Conservation (phyloP, 2,113 vertebrate genomes). For the Aegotheles bennettii region DNA sequence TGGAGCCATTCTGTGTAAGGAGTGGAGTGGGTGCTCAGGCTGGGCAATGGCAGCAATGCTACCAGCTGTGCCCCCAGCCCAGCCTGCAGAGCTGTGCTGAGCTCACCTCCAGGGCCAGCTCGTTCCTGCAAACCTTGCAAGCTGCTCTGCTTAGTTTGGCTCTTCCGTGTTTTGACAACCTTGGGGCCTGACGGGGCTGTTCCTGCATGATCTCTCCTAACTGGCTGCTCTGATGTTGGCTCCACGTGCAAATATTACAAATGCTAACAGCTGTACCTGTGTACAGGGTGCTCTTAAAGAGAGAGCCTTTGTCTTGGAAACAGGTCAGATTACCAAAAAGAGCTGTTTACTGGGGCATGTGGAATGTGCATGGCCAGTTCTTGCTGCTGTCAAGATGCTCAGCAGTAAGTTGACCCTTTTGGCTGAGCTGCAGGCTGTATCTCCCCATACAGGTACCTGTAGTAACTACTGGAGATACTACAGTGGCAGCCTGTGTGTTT, state of each 20-base stretch:
- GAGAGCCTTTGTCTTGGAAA: not conserved
- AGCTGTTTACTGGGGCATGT: not conserved
- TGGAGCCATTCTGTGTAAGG: rapidly evolving
- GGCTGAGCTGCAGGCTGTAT: not conserved
- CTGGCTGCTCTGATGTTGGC: not conserved
- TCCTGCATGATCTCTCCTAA: not conserved
- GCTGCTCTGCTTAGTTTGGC: not conserved
- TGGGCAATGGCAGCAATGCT: not conserved
- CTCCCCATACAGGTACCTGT: not conserved
- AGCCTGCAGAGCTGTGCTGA: not conserved
- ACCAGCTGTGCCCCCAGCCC: not conserved
- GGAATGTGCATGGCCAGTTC: not conserved
- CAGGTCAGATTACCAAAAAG: not conserved
- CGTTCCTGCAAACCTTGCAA: not conserved
- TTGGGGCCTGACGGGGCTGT: not conserved
- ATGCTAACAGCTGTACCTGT: not conserved
- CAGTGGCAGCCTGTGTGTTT: not conserved
- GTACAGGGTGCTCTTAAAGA: not conserved
- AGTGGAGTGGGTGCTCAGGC: rapidly evolving
- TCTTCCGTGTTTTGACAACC: not conserved
- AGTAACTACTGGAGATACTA: not conserved
- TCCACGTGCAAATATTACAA: not conserved
- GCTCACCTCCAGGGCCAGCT: not conserved
- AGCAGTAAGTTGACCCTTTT: not conserved
- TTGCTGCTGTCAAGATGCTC: not conserved